Evolutionary conservation across 1,140 invertebrate genomes (phyloP).

Genomic region (Lepidurus packardi): DNA sequence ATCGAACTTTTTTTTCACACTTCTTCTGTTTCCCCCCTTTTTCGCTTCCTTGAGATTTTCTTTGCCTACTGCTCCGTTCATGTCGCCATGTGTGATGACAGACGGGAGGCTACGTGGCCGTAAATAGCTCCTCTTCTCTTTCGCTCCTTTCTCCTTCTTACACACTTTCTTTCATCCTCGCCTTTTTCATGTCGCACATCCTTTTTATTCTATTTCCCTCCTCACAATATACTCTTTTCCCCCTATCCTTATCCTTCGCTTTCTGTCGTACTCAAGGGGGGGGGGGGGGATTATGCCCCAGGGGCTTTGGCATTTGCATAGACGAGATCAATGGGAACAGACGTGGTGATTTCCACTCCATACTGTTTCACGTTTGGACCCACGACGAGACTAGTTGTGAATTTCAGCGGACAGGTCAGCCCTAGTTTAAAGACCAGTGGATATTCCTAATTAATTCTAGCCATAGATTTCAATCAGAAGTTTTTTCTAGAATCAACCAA

Average conservation of each 20-base stretch:
- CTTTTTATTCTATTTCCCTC: conserved; percentile 20
- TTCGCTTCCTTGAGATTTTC: conserved; percentile 33
- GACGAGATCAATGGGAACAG: not conserved
- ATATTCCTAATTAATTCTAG: too few species aligned
- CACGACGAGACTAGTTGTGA: too few species aligned
- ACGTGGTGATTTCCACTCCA: not conserved
- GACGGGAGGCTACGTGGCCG: conserved; percentile 37
- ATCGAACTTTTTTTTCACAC: conserved; percentile 30
- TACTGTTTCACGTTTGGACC: not conserved
- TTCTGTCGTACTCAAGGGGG: not conserved
- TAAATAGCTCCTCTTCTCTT: conserved; percentile 31
- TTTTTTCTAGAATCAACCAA: too few species aligned
- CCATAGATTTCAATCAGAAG: too few species aligned
- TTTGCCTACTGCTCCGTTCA: conserved; percentile 34
- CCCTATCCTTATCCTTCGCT: not conserved
- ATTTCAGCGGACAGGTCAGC: too few species aligned
- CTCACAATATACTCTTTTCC: not conserved
- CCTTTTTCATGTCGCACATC: not conserved
- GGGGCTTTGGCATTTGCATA: conserved; percentile 20
- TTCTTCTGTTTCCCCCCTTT: conserved; percentile 33
- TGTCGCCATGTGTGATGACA: conserved; percentile 36
- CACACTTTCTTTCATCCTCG: conserved; percentile 23
- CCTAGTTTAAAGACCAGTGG: too few species aligned
- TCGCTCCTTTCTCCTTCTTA: conserved; percentile 20
- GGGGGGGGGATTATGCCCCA: not conserved